These are phyloP conservation scores for Cyprinodon diabolis DNA, from an alignment of 2,797 vertebrate species.

Conservation along the genomic window DNA sequence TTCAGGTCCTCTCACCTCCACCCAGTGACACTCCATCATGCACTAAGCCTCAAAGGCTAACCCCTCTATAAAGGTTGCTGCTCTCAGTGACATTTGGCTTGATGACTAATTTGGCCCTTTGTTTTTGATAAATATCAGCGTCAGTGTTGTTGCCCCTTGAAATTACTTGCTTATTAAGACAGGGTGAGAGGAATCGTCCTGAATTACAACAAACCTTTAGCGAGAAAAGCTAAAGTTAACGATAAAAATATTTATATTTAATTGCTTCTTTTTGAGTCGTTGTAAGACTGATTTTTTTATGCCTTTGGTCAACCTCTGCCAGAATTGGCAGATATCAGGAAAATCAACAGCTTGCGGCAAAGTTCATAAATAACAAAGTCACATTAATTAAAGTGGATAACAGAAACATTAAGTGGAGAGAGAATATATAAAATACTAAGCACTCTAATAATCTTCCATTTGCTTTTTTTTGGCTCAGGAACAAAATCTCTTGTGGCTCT, in stretches of 20 bases:
- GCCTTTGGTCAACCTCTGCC: conserved; percentile 1
- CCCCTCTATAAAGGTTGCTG: conserved; percentile 66
- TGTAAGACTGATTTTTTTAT: not conserved
- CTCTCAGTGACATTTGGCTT: conserved; percentile 70
- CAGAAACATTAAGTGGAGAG: conserved; percentile 21
- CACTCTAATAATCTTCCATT: conserved; percentile 43
- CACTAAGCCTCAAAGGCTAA: conserved; percentile 67
- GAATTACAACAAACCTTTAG: conserved; percentile 36
- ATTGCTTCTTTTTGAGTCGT: not conserved
- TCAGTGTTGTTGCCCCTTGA: conserved; percentile 35
- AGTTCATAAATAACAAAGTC: conserved; percentile 20
- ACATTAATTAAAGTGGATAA: conserved; percentile 33
- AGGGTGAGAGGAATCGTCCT: conserved; percentile 22
- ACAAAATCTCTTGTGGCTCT: conserved; percentile 29
- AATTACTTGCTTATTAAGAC: conserved; percentile 46
- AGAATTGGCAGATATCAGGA: not conserved
- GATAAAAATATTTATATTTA: conserved; percentile 19
- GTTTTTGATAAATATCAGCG: conserved; percentile 68
- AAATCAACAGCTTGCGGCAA: conserved; percentile 1
- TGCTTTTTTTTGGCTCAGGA: conserved; percentile 37
- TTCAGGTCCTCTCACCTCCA: conserved; percentile 29
- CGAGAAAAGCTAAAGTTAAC: conserved; percentile 19
- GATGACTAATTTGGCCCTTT: conserved; percentile 65
- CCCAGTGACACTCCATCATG: conserved; percentile 50
- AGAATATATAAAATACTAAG: conserved; percentile 36